Evolutionary conservation across 2,888 invertebrate species (phyloP), one percentile per base, ranked within the genome.

Genomic region (Mantis religiosa): DNA sequence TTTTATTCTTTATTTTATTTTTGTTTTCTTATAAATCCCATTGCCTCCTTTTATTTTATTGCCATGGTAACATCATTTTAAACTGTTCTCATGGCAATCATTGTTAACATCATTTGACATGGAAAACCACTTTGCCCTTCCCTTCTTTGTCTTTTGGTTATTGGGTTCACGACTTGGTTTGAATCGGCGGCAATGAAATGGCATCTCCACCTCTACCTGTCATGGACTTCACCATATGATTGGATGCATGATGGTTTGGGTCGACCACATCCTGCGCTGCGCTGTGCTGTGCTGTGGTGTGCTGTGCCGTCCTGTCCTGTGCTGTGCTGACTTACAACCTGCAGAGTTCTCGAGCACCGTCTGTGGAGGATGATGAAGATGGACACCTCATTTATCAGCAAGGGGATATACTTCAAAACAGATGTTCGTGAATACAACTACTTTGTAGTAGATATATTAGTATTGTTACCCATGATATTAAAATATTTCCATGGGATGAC

Each of bases 311-410:
- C n/a, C n/a, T n/a, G n/a, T n/a, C n/a, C n/a, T 81, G 34, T 81
- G 82, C 88, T 87, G 85, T 85, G 89, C 87, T 90, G 90, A 82
- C 88, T 86, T 86, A 47, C 82, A 28, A 85, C 85, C 85, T 94
- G 95, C 96, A 97, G 97, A 96, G 96, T 95, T 96, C 97, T 94
- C 95, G 96, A 93, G 96, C 97, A 94, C 97, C 98, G 94, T 97
- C 98, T 94, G 97, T 99, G 95, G 98, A 98, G 96, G 99, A 99
- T 96, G 99, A 99, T 96, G 97, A 97, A 95, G 99, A 99, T 95
- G 99, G 99, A 95, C 99, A 99, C 95, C 98, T 99, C 95, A 97
- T 99, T 95, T 99, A 99, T 97, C 97, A 97, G 95, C 96, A 97
- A 95, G 99, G 99, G 95, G 99, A 99, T 96, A 96, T 98, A 95